phyloP scores from a whole-genome alignment of 2,113 vertebrate species.

The Oostethus manadensis region DNA sequence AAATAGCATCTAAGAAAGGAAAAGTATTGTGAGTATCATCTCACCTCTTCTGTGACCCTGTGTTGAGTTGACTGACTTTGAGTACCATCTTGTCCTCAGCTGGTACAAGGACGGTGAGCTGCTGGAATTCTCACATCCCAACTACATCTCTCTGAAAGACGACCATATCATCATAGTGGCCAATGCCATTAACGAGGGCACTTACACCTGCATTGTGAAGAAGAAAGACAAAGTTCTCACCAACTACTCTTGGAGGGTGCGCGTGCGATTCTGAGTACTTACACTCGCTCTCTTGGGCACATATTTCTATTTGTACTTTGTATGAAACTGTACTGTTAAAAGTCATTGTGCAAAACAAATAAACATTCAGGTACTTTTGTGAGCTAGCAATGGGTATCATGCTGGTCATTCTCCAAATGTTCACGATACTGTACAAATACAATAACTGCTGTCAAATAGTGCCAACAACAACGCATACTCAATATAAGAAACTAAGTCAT shows the following conservation, averaged over 20 bases:
- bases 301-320: constrained; percentile 46
- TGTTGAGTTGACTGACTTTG: neutral
- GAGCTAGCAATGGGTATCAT: constrained; percentile 9
- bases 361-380: constrained; percentile 44
- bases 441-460: too few relatives aligned
- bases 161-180: constrained; percentile 92
- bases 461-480: too few relatives aligned
- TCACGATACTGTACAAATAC: neutral
- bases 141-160: constrained; percentile 85
- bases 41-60: neutral
- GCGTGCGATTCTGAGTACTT: constrained; percentile 75
- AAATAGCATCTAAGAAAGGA: constrained; percentile 89
- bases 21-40: constrained; percentile 87
- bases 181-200: constrained; percentile 94
- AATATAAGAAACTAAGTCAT: constrained; percentile 1
- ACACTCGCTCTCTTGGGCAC: constrained; percentile 52
- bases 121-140: constrained; percentile 87
- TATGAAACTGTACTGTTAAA: constrained; percentile 20
- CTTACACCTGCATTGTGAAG: constrained; percentile 90
- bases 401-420: neutral
- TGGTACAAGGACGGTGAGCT: constrained; percentile 97
- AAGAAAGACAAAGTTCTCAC: constrained; percentile 85
- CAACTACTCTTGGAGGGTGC: constrained; percentile 91
- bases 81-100: constrained; percentile 61
- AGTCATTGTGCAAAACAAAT: constrained; percentile 49